Base-by-base conservation (phyloP, 1,140 invertebrate species). In the Zaprionus inermis region DNA sequence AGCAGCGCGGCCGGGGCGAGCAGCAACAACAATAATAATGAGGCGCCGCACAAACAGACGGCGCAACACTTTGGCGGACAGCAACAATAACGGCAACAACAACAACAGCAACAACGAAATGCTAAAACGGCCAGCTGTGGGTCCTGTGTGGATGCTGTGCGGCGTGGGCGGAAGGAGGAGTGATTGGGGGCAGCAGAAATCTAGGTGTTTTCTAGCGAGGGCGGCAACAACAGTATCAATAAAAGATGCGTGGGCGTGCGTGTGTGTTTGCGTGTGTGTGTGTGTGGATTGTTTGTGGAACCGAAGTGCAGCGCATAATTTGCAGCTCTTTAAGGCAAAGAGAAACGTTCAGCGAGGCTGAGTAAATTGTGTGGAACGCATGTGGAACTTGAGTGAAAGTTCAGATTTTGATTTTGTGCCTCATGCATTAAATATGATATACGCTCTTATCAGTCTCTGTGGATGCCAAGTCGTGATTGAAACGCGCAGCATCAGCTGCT, bases 1-100 rank as follows among this genome's bases (percentile, higher is more conserved):
- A 46, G 66, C 57, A 44, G n/a, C 34, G 20, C 9, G n/a, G 18
- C 16, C 11, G 22, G 32, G 16, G 24, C 24, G 24, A 28, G 24
- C 24, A 28, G 24, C 24, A 63, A 78, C 84, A 81, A 76, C 74
- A 72, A 76, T 85, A 86, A 85, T 85, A 85, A 84, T 81, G 70
- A 85, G 78, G 81, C 81, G 78, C 67, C 69, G 81, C 49, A 86
- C 75, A 76, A 78, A 86, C 78, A 85, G 74, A 84, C 74, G 67
- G 67, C 76, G 81, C 81, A 80, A 83, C 81, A 80, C 81, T 83
- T 84, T 84, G 63, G 66, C 67, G 36, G 76, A 75, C 66, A 58
- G 14, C 38, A 36, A 28, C 22, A n/a, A 22, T 34, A 57, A 57
- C n/a, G n/a, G n/a, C n/a, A n/a, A n/a, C n/a, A n/a, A n/a, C n/a